A percentile compares a stretch with the other conserved stretches of the same genome.
These are phyloP conservation scores for Netelia virgata DNA, from an alignment of 2,888 invertebrate genomes.

Conservation along the genomic window DNA sequence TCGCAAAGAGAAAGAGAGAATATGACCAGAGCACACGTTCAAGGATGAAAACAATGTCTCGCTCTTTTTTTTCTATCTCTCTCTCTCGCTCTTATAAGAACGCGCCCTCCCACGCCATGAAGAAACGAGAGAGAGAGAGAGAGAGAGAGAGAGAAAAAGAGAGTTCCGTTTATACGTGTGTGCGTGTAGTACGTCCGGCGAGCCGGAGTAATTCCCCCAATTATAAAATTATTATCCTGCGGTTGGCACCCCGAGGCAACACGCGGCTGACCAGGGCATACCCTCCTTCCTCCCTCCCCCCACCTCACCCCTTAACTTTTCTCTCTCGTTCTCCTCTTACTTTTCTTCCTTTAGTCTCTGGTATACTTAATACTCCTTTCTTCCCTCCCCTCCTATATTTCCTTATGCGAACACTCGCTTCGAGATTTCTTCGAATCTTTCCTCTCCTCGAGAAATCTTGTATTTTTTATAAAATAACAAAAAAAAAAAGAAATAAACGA, in stretches of 20 bases:
- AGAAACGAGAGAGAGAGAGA: conserved; percentile 38
- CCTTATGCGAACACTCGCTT: conserved; percentile 7
- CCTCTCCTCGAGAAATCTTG: conserved; percentile 18
- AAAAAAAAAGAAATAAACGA: too few species aligned
- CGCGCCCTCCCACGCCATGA: conserved; percentile 82
- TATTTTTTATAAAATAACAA: neutral
- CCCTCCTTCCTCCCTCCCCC: conserved; percentile 68
- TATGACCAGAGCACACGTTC: conserved; percentile 55
- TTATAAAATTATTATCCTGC: conserved; percentile 85
- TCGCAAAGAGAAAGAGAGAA: conserved; percentile 53
- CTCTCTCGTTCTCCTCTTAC: conserved; percentile 59
- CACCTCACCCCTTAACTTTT: conserved; percentile 69
- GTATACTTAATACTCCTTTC: conserved; percentile 59
- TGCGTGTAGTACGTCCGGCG: conserved; percentile 77
- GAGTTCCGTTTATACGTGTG: conserved; percentile 54
- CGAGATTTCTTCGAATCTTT: conserved; percentile 27
- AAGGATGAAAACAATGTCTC: conserved; percentile 81
- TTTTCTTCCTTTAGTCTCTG: conserved; percentile 60
- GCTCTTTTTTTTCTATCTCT: conserved; percentile 37
- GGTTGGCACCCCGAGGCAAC: conserved; percentile 84
- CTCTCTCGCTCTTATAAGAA: conserved; percentile 31
- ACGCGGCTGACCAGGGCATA: conserved; percentile 77
- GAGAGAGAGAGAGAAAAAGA: too few species aligned
- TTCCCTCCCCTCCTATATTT: conserved; percentile 31
- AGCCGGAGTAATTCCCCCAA: conserved; percentile 84